Conservation (phyloP, 2,888 invertebrate species). For the Monoplex corrugatus region DNA sequence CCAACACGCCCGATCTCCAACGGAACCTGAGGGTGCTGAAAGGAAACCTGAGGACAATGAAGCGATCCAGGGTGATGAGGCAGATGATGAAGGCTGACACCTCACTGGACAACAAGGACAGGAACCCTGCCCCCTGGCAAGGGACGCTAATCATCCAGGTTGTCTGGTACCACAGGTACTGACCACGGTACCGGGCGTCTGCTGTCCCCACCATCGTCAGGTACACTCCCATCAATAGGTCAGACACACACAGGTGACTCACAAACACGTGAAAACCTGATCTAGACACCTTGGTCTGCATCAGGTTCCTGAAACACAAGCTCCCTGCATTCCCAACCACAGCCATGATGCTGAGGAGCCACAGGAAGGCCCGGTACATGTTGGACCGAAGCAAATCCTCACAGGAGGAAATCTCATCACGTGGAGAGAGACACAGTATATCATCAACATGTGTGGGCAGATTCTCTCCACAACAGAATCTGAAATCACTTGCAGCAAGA, state of each 20-base stretch:
- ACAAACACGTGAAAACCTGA: conserved; percentile 1
- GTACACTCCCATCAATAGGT: conserved; percentile 13
- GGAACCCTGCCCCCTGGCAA: background rate
- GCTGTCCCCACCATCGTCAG: background rate
- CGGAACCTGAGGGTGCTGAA: conserved; percentile 43
- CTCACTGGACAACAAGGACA: conserved; percentile 9
- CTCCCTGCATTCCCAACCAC: background rate
- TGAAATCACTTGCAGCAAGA: background rate
- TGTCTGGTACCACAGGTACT: background rate
- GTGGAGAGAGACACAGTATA: background rate
- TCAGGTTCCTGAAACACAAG: background rate
- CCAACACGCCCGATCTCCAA: conserved; percentile 60
- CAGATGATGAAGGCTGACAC: conserved; percentile 5
- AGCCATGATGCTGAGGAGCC: background rate
- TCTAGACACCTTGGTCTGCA: background rate
- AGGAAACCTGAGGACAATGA: background rate
- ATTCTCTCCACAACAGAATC: background rate
- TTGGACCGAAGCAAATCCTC: background rate
- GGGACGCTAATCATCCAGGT: background rate
- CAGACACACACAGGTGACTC: background rate
- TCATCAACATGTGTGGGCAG: background rate
- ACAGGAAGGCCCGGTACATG: background rate
- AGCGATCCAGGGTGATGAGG: background rate
- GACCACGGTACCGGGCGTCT: background rate
- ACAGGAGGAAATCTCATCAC: conserved; percentile 17